Base-by-base conservation (phyloP, 2,888 invertebrate species). In the Brenthis ino region DNA sequence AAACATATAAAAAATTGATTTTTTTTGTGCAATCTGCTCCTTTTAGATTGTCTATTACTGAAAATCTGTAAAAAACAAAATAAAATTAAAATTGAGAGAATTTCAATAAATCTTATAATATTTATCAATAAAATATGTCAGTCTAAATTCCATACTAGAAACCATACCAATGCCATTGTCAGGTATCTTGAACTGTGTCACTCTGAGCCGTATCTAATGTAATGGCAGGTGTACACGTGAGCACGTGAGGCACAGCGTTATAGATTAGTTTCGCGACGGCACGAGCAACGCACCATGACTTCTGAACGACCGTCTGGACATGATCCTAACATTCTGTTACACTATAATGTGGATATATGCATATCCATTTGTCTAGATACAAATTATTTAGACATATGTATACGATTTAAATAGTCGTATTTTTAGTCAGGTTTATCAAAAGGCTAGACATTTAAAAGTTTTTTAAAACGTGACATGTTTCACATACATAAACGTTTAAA, bases 211-310 rank as follows among this genome's bases (percentile, higher is more conserved):
- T 76, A 77, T 74, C 79, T 75, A 83, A 82, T 79, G 77, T 86
- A 85, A 89, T 87, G 82, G 86, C 70, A 68, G 51, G 70, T 75
- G 74, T 80, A 84, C 90, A 90, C 88, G 90, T 85, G 75, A 86
- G 76, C 90, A 90, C 88, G 90, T 85, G 75, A 86, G 76, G 77
- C 82, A 74, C 74, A 53, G 70, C 82, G 85, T 84, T 85, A 86
- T 82, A 82, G 85, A 89, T 89, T 91, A 79, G 87, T 78, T 80
- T 78, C 85, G 85, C 81, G 78, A 72, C 74, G 77, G 85, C 89
- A 88, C 87, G 87, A 85, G 85, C 84, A 71, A 88, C 80, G 70
- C 76, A 79, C 82, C 86, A 82, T 87, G 85, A 88, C 85, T 81
- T 75, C 74, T 66, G 81, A 81, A 82, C 77, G 77, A 78, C 75